These are phyloP conservation scores for Hemithea aestivaria DNA, from an alignment of 2,888 invertebrate genomes.

Conservation along the genomic window DNA sequence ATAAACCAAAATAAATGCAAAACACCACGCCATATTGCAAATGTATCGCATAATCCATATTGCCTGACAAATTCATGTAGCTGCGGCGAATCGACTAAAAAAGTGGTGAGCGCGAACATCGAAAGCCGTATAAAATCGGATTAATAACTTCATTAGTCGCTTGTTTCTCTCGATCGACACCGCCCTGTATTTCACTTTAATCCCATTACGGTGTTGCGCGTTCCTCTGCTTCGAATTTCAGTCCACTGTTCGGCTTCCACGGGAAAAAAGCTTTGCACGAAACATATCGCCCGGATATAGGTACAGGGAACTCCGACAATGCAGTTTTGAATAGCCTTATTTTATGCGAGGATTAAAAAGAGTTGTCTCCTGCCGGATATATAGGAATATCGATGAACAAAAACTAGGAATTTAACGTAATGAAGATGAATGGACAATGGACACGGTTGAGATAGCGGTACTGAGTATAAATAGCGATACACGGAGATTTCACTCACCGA, in stretches of 20 bases:
- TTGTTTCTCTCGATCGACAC: slow-evolving; percentile 74
- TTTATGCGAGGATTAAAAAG: slow-evolving; percentile 20
- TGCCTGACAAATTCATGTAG: slow-evolving; percentile 39
- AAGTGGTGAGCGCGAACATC: slow-evolving; percentile 51
- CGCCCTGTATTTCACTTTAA: slow-evolving; percentile 73
- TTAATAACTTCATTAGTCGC: slow-evolving; percentile 79
- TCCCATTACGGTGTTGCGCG: slow-evolving; percentile 63
- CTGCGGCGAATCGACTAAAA: slow-evolving; percentile 41
- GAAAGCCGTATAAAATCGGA: slow-evolving; percentile 71
- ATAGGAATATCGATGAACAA: slow-evolving; percentile 9
- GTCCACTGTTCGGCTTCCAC: slow-evolving; percentile 28
- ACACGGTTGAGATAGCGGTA: not conserved
- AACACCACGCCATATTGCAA: slow-evolving; percentile 8
- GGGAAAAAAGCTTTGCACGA: slow-evolving; percentile 32
- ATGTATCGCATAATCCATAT: slow-evolving; percentile 23
- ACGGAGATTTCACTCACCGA: slow-evolving; percentile 3
- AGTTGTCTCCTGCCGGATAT: slow-evolving; percentile 12
- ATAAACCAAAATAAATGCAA: slow-evolving; percentile 21
- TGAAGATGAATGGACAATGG: slow-evolving; percentile 8
- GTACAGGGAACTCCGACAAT: slow-evolving; percentile 16
- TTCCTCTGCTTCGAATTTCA: slow-evolving; percentile 55
- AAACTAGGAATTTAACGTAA: slow-evolving; percentile 8
- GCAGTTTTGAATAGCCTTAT: slow-evolving; percentile 21
- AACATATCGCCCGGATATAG: slow-evolving; percentile 21
- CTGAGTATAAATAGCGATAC: no score